Evolutionary conservation across 1,140 invertebrate genomes (phyloP).

Genomic region (Dinoponera quadriceps): DNA sequence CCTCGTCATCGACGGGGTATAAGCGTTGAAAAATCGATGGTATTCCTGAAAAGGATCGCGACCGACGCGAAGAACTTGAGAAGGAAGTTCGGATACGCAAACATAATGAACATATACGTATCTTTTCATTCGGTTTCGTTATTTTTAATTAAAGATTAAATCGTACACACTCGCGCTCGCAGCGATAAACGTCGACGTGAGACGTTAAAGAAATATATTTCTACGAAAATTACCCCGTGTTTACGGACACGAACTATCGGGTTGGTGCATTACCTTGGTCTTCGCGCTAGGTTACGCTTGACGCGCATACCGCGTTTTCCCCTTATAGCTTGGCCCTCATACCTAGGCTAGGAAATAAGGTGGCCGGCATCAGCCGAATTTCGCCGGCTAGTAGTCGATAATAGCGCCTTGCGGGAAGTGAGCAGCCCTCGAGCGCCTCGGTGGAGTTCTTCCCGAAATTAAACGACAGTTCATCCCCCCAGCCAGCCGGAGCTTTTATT

Average conservation of each 20-base stretch:
- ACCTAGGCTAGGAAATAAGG: neutral
- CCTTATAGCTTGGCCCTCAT: neutral
- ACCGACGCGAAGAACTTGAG: neutral
- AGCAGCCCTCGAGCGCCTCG: constrained; percentile 34
- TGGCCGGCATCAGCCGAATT: constrained; percentile 4
- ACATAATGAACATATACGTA: neutral
- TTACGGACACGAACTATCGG: neutral
- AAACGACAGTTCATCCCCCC: constrained; percentile 55
- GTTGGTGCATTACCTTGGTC: neutral
- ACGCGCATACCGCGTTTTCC: neutral
- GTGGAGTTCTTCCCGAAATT: constrained; percentile 60
- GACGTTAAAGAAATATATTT: neutral
- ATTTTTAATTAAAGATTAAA: neutral
- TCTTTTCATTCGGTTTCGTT: constrained; percentile 17
- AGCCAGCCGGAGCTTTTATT: constrained; percentile 47
- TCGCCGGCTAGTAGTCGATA: constrained; percentile 30
- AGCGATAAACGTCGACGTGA: neutral
- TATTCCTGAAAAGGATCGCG: neutral
- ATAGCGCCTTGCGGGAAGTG: constrained; percentile 40
- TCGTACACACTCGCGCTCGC: no score
- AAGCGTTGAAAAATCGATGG: constrained; percentile 7
- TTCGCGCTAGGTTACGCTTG: neutral
- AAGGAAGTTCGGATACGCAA: neutral
- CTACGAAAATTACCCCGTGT: neutral
- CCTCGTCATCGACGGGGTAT: constrained; percentile 12